These are phyloP conservation scores for Takifugu flavidus DNA, from an alignment of 2,113 vertebrate species.

Conservation along the genomic window DNA sequence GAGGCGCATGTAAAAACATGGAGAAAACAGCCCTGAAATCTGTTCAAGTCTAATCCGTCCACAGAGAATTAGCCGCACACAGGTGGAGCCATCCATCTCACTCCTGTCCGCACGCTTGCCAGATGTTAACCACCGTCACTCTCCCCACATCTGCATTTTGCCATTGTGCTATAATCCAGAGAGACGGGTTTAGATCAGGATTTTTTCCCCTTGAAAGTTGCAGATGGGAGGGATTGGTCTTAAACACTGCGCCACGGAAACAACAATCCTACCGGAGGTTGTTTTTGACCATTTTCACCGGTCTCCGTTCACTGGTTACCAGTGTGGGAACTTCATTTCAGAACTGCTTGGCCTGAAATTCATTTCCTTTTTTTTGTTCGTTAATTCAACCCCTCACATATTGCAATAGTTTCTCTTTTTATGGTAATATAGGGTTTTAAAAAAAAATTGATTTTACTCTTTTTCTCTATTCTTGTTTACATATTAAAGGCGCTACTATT, in stretches of 20 bases:
- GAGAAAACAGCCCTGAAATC: constrained; percentile 24
- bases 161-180: not conserved
- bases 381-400: no score
- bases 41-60: constrained; percentile 51
- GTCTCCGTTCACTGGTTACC: not conserved
- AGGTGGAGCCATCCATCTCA: constrained; percentile 75
- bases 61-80: constrained; percentile 60
- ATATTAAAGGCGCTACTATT: no score
- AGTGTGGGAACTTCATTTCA: not conserved
- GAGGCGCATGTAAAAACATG: constrained; percentile 18
- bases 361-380: no score
- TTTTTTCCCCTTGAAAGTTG: not conserved
- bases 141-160: not conserved
- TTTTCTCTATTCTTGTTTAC: no score
- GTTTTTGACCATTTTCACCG: not conserved
- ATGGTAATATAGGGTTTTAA: no score
- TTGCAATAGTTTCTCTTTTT: no score
- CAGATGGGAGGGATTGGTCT: no score
- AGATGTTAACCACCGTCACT: constrained; percentile 66
- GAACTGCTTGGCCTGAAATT: no score
- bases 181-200: not conserved
- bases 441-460: no score
- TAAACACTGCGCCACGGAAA: no score
- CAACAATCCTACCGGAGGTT: no score
- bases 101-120: constrained; percentile 61